A percentile compares a stretch with the other conserved stretches of the same genome.
These are phyloP conservation scores for Euphysa ruthae DNA, from an alignment of 30 jellyfish, hydroid and myxozoan genomes.

Conservation along the genomic window DNA sequence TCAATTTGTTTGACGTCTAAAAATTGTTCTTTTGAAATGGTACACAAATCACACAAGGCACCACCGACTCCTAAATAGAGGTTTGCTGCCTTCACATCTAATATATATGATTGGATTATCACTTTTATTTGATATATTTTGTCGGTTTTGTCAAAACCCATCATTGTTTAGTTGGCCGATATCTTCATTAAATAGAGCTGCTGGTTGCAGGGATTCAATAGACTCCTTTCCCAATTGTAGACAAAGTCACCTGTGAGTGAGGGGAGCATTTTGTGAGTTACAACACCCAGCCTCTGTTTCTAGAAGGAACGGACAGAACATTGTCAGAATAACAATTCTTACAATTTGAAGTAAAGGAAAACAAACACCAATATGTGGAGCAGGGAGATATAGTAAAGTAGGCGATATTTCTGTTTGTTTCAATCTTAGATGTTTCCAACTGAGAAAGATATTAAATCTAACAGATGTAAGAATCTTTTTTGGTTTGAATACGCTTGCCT, in stretches of 20 bases:
- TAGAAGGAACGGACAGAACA: too few relatives aligned
- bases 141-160: background rate
- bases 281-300: background rate
- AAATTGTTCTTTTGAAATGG: background rate
- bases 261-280: slow-evolving; percentile 12
- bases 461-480: background rate
- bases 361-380: too few relatives aligned
- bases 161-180: background rate
- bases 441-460: background rate
- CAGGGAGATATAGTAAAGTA: too few relatives aligned
- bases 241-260: slow-evolving; percentile 9
- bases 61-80: slow-evolving; percentile 15
- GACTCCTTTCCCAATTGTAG: slow-evolving; percentile 41
- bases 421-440: background rate
- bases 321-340: too few relatives aligned
- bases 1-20: background rate
- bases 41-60: slow-evolving; percentile 19
- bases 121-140: background rate
- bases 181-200: slow-evolving; percentile 3
- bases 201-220: slow-evolving; percentile 10
- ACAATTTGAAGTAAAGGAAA: background rate
- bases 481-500: slow-evolving; percentile 1
- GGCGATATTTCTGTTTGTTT: background rate
- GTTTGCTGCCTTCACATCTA: too few relatives aligned
- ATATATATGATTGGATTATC: background rate